A percentile compares a stretch with the other conserved stretches of the same genome.
Conservation (phyloP, 1,140 invertebrate genomes). For the Anastatus disparis region DNA sequence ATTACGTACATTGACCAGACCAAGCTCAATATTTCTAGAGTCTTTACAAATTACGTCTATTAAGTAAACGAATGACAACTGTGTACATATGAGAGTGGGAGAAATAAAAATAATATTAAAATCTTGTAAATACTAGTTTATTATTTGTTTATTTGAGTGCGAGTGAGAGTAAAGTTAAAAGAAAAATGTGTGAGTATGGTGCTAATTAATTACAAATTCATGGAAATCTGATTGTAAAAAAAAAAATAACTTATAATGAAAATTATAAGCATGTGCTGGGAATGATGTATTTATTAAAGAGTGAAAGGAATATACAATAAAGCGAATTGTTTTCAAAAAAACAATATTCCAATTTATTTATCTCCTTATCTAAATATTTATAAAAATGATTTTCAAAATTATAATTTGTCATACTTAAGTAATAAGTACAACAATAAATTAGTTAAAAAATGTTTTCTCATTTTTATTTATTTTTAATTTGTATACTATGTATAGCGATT, state of each 20-base stretch:
- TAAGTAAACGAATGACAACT: constrained; percentile 59
- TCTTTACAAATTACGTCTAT: constrained; percentile 63
- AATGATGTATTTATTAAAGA: constrained; percentile 17
- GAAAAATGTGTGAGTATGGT: background rate
- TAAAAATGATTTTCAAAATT: background rate
- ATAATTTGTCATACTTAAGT: no score
- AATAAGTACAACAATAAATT: no score
- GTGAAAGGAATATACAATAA: constrained; percentile 33
- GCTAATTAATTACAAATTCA: constrained; percentile 8
- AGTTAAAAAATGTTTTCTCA: no score
- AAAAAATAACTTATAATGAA: constrained; percentile 7
- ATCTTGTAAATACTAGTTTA: constrained; percentile 40
- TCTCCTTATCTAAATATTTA: background rate
- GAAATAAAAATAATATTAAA: constrained; percentile 10
- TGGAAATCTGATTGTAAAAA: background rate
- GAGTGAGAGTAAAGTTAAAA: background rate
- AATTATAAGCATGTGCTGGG: background rate
- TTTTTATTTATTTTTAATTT: constrained; percentile 10
- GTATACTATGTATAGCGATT: constrained; percentile 74
- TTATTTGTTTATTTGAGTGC: constrained; percentile 33
- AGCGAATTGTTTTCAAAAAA: constrained; percentile 38
- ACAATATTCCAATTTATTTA: background rate
- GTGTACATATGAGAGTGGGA: constrained; percentile 43
- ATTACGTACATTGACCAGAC: constrained; percentile 65
- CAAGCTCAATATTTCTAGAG: constrained; percentile 68